Conservation (phyloP, 2,797 vertebrate species). For the Danionella dracula region DNA sequence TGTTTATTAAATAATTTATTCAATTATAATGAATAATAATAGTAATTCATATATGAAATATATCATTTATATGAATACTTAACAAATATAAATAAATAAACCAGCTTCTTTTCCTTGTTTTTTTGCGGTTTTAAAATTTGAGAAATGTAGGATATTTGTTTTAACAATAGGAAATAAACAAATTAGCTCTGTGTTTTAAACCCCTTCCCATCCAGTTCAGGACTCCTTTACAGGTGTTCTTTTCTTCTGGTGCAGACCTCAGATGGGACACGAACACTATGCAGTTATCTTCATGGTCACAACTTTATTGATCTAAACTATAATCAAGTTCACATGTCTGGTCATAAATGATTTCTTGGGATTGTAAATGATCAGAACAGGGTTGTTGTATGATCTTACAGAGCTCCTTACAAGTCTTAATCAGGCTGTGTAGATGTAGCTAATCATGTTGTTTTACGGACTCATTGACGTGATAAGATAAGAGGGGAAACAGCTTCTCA, state of each 20-base stretch:
- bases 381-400: background rate
- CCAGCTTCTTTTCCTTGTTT: too few species aligned
- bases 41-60: too few species aligned
- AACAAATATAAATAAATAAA: too few species aligned
- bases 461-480: constrained; percentile 50
- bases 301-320: background rate
- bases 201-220: too few species aligned
- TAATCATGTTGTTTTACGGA: constrained; percentile 50
- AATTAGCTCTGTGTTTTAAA: too few species aligned
- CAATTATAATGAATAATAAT: too few species aligned
- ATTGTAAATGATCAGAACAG: background rate
- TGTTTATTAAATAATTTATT: too few species aligned
- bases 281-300: background rate
- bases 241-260: background rate
- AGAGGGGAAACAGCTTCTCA: constrained; percentile 23
- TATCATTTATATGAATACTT: too few species aligned
- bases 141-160: too few species aligned
- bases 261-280: background rate
- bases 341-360: background rate
- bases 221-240: too few species aligned
- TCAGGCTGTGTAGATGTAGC: constrained; percentile 52
- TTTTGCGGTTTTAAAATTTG: too few species aligned
- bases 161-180: too few species aligned
- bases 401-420: constrained; percentile 54
- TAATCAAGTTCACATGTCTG: background rate